These are phyloP conservation scores for Copidosoma floridanum DNA, from an alignment of 1,140 invertebrate genomes.

Conservation along the genomic window DNA sequence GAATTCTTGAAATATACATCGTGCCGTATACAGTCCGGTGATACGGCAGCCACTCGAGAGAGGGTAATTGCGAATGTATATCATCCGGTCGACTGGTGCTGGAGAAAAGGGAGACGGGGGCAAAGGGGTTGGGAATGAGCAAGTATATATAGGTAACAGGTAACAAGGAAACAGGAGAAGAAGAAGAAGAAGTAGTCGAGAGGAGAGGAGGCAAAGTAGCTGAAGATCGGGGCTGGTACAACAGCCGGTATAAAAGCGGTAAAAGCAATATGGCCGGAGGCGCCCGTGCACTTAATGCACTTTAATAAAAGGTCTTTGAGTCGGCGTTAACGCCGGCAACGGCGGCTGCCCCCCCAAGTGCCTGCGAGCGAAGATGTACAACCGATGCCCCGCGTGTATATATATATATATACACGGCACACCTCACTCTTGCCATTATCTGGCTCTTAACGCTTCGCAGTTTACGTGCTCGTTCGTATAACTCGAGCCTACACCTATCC, in stretches of 20 bases:
- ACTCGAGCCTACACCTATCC: slow-evolving; percentile 8
- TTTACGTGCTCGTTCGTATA: slow-evolving; percentile 20
- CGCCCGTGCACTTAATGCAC: slow-evolving; percentile 17
- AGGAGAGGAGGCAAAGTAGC: too few species aligned
- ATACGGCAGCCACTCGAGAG: too few species aligned
- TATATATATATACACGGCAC: background rate
- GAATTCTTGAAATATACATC: too few species aligned
- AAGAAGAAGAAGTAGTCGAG: too few species aligned
- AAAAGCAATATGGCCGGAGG: slow-evolving; percentile 1
- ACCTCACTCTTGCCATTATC: slow-evolving; percentile 12
- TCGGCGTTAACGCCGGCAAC: background rate
- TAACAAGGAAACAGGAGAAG: too few species aligned
- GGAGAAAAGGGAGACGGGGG: too few species aligned
- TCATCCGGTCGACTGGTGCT: too few species aligned
- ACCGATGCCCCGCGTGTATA: background rate
- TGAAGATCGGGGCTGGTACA: too few species aligned
- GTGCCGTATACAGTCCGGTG: too few species aligned
- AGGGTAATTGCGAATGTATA: too few species aligned
- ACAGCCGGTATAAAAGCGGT: too few species aligned
- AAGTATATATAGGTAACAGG: too few species aligned
- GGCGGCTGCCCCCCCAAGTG: background rate
- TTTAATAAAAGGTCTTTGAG: slow-evolving; percentile 24
- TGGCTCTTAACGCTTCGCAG: slow-evolving; percentile 16
- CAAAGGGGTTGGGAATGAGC: background rate
- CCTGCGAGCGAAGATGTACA: background rate